These are phyloP conservation scores for Muscicapa adusta DNA, from an alignment of 2,113 vertebrate genomes.

Conservation along the genomic window DNA sequence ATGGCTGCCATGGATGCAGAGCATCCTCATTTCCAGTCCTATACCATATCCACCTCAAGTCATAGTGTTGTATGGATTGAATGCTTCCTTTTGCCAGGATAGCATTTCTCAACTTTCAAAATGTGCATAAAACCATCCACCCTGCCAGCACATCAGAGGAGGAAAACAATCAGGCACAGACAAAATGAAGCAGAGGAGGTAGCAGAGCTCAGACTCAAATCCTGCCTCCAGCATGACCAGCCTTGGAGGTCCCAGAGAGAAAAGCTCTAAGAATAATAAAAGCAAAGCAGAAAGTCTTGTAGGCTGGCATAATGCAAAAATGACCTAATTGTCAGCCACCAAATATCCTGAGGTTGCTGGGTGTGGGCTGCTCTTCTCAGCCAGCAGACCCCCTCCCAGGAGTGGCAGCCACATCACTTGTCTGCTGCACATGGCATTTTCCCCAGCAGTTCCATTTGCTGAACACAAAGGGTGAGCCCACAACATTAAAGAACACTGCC, in stretches of 20 bases:
- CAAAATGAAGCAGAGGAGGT: neutral
- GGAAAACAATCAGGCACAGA: neutral
- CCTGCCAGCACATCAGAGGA: neutral
- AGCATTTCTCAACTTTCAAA: neutral
- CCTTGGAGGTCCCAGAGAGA: neutral
- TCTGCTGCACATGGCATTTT: neutral
- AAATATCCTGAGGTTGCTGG: neutral
- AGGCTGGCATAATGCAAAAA: fast-evolving
- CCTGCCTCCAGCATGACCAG: neutral
- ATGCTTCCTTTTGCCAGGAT: neutral
- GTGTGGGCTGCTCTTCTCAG: neutral
- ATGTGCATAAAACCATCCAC: neutral
- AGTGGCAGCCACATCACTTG: conserved; percentile 3
- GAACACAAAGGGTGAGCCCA: neutral
- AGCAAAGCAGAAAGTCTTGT: neutral
- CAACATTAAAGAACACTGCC: conserved; percentile 16
- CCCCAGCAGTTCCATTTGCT: neutral
- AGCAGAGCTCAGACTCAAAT: neutral
- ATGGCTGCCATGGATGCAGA: neutral
- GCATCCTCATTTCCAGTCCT: neutral
- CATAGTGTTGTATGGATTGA: neutral
- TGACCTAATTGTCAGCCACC: neutral
- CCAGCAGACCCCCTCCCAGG: neutral
- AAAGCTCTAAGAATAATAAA: neutral
- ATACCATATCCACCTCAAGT: neutral